phyloP scores from a whole-genome alignment of 2,113 vertebrate species.

The Oryzias javanicus region DNA sequence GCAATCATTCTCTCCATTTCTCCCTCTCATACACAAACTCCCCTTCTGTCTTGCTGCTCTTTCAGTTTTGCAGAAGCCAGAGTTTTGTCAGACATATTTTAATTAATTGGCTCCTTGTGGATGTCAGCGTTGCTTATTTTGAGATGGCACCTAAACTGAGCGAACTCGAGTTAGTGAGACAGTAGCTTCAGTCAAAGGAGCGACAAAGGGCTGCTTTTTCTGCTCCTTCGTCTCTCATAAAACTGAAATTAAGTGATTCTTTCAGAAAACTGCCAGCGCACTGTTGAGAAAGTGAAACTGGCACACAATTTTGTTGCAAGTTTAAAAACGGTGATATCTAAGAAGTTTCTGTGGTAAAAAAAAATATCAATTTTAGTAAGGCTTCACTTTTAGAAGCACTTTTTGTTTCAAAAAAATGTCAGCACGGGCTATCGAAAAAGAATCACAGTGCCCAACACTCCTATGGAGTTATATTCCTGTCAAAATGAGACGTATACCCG shows the following conservation, averaged over 20 bases:
- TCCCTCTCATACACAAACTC: background rate
- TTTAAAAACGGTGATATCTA: background rate
- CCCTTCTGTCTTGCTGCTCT: background rate
- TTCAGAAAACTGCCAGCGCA: constrained; percentile 27
- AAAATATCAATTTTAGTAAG: too few species aligned
- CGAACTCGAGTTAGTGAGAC: constrained; percentile 22
- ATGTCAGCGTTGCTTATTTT: constrained; percentile 36
- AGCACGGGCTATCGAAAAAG: too few species aligned
- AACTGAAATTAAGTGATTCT: constrained; percentile 22
- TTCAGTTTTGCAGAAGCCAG: constrained; percentile 18
- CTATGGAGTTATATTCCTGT: too few species aligned
- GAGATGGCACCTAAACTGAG: constrained; percentile 26
- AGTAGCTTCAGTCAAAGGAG: constrained; percentile 13
- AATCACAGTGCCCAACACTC: too few species aligned
- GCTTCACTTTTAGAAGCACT: too few species aligned
- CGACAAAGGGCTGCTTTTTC: constrained; percentile 4
- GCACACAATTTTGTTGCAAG: constrained; percentile 10
- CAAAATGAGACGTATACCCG: too few species aligned
- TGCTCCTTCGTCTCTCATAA: constrained; percentile 4
- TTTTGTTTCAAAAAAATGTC: too few species aligned
- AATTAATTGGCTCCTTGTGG: constrained; percentile 60
- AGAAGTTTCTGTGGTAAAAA: too few species aligned
- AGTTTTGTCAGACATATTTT: constrained; percentile 33
- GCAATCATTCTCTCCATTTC: constrained; percentile 1
- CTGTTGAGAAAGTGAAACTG: constrained; percentile 11